Conservation (phyloP, 1,140 invertebrate species). For the Atta texana region DNA sequence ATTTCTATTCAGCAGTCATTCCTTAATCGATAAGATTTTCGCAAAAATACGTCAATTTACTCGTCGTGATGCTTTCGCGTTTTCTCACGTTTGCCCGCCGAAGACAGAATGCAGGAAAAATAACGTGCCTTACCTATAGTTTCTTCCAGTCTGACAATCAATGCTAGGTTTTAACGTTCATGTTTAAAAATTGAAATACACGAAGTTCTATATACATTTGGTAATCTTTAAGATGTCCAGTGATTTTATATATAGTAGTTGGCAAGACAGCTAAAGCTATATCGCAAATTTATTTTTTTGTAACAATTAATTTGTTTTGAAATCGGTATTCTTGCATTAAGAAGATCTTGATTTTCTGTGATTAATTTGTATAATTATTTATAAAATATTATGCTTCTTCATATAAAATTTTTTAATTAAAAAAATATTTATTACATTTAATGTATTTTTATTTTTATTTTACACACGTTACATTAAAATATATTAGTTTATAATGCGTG, state of each 20-base stretch:
- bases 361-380: constrained; percentile 10
- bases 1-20: constrained; percentile 1
- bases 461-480: background rate
- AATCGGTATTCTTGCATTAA: background rate
- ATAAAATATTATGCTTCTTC: background rate
- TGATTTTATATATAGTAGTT: background rate
- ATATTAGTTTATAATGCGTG: background rate
- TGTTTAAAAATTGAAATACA: background rate
- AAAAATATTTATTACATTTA: background rate
- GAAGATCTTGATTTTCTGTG: too few species aligned
- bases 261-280: background rate
- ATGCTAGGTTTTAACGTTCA: background rate
- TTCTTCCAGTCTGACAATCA: constrained; percentile 23
- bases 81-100: constrained; percentile 17
- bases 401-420: constrained; percentile 6
- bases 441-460: constrained; percentile 1
- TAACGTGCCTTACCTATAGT: constrained; percentile 6
- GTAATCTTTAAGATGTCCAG: background rate
- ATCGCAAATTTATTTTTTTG: background rate
- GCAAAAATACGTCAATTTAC: constrained; percentile 17
- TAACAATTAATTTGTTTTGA: background rate
- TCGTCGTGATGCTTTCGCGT: background rate
- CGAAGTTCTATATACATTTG: background rate
- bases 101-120: constrained; percentile 33
- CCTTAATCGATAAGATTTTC: constrained; percentile 10